These are phyloP conservation scores for Saturnia pavonia DNA, from an alignment of 2,888 invertebrate genomes.

Conservation along the genomic window DNA sequence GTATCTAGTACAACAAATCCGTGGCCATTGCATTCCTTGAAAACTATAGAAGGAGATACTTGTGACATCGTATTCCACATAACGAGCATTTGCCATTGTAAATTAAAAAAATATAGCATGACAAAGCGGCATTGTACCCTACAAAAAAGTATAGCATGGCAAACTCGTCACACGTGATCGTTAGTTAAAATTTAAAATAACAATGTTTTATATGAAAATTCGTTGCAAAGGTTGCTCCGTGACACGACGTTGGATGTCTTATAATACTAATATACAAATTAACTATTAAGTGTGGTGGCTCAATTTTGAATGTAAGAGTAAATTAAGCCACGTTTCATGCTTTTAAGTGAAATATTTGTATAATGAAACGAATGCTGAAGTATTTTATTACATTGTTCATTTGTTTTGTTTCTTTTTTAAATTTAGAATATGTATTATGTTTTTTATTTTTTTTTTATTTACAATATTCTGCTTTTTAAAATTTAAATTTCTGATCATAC, in stretches of 20 bases:
- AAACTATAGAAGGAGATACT: background rate
- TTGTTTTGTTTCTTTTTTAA: background rate
- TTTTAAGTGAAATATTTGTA: conserved; percentile 40
- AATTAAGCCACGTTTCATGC: conserved; percentile 46
- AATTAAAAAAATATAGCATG: background rate
- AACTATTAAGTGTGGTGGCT: conserved; percentile 51
- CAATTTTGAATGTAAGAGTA: conserved; percentile 53
- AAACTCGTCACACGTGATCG: conserved; percentile 2
- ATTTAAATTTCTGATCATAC: too few relatives aligned
- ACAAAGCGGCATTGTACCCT: background rate
- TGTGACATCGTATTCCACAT: background rate
- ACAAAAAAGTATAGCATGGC: conserved; percentile 10
- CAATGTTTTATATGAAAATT: conserved; percentile 19
- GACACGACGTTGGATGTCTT: conserved; percentile 39
- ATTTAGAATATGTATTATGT: background rate
- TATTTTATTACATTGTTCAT: conserved; percentile 36
- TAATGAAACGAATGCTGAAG: conserved; percentile 40
- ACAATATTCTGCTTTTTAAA: too few relatives aligned
- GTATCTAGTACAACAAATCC: background rate
- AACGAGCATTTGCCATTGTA: background rate
- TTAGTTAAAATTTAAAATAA: background rate
- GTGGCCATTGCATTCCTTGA: background rate
- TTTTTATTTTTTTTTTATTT: too few relatives aligned
- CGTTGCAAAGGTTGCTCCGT: conserved; percentile 44
- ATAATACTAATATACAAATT: conserved; percentile 40